Evolutionary conservation across 2,797 vertebrate genomes (phyloP), one percentile per base, ranked within the genome.

Genomic region (Acrocephalus scirpaceus): DNA sequence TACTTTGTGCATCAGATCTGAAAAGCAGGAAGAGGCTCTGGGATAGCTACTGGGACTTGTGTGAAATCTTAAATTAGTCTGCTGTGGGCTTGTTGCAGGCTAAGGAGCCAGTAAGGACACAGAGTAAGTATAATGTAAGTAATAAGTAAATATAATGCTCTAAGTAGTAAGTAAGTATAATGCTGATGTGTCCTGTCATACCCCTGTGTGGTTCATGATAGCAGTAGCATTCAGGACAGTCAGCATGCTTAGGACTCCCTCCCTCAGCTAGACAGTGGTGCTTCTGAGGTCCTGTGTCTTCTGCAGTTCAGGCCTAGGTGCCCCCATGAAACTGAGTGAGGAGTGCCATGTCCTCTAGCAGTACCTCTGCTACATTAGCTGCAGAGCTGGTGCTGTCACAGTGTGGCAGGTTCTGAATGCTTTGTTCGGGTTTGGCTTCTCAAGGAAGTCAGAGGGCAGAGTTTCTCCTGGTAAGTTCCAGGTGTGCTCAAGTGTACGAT

Each of bases 401-500:
- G 5, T 11, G 6, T 16, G 5, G 40, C 18, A 53, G 27, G 17
- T 29, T 70, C 30, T 70, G 22, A 66, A 57, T 14, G 5, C 1
- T 4, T 81, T 1, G 0, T 65, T 93, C 1, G 4, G 10, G 7
- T 77, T 76, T 88, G 45, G 5, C 34, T 65, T 87, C 45, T 94
- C 32, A 71, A 56, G 65, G 81, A 90, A 32, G 62, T 79, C 11
- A 17, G 58, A 72, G 50, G 16, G 23, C 65, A 51, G 40, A 82
- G 13, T 40, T 32, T 65, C 29, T 71, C 6, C 40, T 65, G 25
- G 5, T 78, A 61, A 57, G 14, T 75, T 30, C 10, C 7, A 15
- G 16, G 3, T 34, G 13, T 61, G 27, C 75, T 38, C 27, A 57
- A 58, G 57, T 40, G 9, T 42, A 25, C 0, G 0, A 4, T 74